Percentiles rank a stretch among this genome's conserved stretches.
Evolutionary conservation across 2,113 vertebrate genomes (phyloP).

Genomic region (Phoxinus phoxinus): DNA sequence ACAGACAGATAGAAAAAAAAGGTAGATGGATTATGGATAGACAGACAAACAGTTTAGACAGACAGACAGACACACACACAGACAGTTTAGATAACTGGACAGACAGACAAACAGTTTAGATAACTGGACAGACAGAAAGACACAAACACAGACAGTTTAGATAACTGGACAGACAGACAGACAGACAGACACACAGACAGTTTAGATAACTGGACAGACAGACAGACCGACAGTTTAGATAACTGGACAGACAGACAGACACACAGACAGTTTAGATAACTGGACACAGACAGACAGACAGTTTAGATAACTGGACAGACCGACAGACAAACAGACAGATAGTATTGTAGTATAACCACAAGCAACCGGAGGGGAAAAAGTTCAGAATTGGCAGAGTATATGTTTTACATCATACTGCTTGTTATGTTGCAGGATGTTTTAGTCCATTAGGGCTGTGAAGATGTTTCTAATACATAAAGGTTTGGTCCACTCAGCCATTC

Average conservation of each 20-base stretch:
- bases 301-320: no score
- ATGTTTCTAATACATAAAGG: slow-evolving; percentile 29
- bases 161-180: background rate
- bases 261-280: background rate
- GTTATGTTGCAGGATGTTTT: background rate
- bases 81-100: background rate
- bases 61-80: background rate
- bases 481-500: slow-evolving; percentile 24
- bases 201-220: background rate
- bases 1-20: no score
- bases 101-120: background rate
- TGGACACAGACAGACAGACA: background rate
- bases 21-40: no score
- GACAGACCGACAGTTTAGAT: background rate
- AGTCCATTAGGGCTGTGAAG: slow-evolving; percentile 50
- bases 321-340: background rate
- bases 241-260: background rate
- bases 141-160: background rate
- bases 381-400: background rate
- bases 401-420: slow-evolving; percentile 13
- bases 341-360: background rate
- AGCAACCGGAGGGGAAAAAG: background rate
- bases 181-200: background rate
- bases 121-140: background rate
- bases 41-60: no score